Evolutionary conservation across 2,113 vertebrate species (phyloP).

Genomic region (Lepisosteus oculatus): DNA sequence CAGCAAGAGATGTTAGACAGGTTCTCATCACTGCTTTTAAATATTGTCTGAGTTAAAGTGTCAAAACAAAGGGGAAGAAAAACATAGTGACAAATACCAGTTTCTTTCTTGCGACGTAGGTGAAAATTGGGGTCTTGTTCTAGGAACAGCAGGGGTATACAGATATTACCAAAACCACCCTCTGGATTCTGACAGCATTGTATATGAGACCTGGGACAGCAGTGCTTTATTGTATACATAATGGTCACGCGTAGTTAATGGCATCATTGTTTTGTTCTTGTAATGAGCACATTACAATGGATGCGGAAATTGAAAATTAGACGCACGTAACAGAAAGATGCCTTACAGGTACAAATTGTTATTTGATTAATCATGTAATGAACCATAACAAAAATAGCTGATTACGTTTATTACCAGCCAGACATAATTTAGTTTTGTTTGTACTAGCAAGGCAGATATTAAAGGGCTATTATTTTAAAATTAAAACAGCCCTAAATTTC

Average conservation of each 20-base stretch:
- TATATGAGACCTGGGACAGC: background rate
- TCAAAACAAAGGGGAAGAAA: too few relatives aligned
- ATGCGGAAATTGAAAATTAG: conserved; percentile 20
- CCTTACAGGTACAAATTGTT: conserved; percentile 24
- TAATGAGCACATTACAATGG: conserved; percentile 11
- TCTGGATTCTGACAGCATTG: background rate
- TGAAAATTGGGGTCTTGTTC: too few relatives aligned
- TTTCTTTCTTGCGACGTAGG: too few relatives aligned
- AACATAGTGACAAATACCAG: too few relatives aligned
- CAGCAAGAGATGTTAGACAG: too few relatives aligned
- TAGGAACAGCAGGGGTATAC: too few relatives aligned
- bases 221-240: background rate
- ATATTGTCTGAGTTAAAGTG: too few relatives aligned
- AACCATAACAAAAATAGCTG: conserved; percentile 41
- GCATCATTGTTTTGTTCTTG: background rate
- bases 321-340: conserved; percentile 28
- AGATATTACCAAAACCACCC: background rate
- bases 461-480: background rate
- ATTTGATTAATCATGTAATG: conserved; percentile 41
- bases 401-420: conserved; percentile 35
- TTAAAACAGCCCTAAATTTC: background rate
- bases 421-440: conserved; percentile 37
- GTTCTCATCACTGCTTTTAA: too few relatives aligned
- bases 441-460: conserved; percentile 22
- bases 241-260: conserved; percentile 8